Evolutionary conservation across 1,140 invertebrate genomes (phyloP), one percentile per base, ranked within the genome.

Genomic region (Lasioglossum albipes): DNA sequence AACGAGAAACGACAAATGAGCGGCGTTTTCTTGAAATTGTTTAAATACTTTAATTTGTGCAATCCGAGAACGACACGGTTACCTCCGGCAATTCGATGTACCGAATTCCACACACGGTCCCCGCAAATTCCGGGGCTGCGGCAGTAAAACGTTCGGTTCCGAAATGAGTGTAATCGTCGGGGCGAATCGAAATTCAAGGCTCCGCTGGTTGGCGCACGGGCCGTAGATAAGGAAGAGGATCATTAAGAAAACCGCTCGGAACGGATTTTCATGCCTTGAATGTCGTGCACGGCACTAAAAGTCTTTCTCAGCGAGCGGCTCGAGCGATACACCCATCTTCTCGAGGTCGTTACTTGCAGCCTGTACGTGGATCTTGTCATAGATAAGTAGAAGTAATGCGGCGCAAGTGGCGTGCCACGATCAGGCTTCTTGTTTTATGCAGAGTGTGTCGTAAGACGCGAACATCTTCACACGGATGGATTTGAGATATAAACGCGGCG

Each of bases 271-370:
- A 22, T 22, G 16, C 12, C 22, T 6, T 16, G 22, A 22, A 49
- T 22, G 45, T 70, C 75, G 22, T 42, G 49, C 5, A 36, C 20
- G 6, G n/a, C 16, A 36, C 20, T 66, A n/a, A 59, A 69, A 59
- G 36, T 78, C 42, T 72, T 61, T 12, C 20, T 42, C 59, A 49
- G 57, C n/a, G 18, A 49, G 52, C 12, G 3, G 57, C 42, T 62
- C 18, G 13, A 70, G 16, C 66, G 75, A 64, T 72, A 72, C 68
- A 16, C 54, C 61, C 42, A 42, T n/a, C 70, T 57, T 20, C 9
- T 57, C 41, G 70, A 68, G 74, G 57, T 75, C 77, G 77, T 84
- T 84, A 84, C 65, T 72, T 75, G 82, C 83, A 84, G 70, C 74
- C 83, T 79, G 70, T 72, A 84, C 71, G 64, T 42, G 77, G 27